Evolutionary conservation across 1,140 invertebrate genomes (phyloP), one percentile per base, ranked within the genome.

Genomic region (Anthonomus grandis): DNA sequence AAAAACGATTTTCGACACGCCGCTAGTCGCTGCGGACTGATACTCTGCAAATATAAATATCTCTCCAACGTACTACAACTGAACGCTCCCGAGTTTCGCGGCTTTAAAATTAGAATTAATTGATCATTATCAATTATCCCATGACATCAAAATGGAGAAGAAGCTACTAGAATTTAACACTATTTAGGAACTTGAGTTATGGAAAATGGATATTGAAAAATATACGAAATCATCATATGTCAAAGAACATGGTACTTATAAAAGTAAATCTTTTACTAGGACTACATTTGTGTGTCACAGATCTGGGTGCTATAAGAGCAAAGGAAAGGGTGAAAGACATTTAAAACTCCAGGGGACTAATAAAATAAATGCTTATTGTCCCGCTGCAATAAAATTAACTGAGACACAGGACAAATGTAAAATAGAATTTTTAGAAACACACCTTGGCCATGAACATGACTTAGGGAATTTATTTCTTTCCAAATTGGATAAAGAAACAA

Each of bases 331-430:
- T 5, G n/a, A 41, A 27, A 19, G 55, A 17, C 34, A 57, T 13
- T 23, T 57, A 12, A 57, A 57, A 41, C 51, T 48, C 2, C 55
- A 52, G 23, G 34, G 24, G 10, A 8, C 21, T 23, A 57, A 57
- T 3, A 57, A 57, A 57, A 53, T 57, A 12, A 19, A 42, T 41
- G 36, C 15, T 8, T 57, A 17, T 41, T 57, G 55, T 27, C 55
- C 55, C 34, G 55, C 48, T n/a, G 18, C 13, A 15, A 53, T 57
- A 1, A 27, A 24, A 15, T 5, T 38, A 3, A 10, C 12, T 5
- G 19, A 50, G 18, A 31, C 22, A 38, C 8, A 51, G 10, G 15
- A 10, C 15, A 18, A 57, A 37, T 22, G 27, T 57, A 10, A 36
- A 17, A 22, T 57, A 10, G 2, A 22, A 12, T 49, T 3, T 25